A percentile compares a stretch with the other conserved stretches of the same genome.
Conservation (phyloP, 2,888 invertebrate species). For the Stegophylla sp. region DNA sequence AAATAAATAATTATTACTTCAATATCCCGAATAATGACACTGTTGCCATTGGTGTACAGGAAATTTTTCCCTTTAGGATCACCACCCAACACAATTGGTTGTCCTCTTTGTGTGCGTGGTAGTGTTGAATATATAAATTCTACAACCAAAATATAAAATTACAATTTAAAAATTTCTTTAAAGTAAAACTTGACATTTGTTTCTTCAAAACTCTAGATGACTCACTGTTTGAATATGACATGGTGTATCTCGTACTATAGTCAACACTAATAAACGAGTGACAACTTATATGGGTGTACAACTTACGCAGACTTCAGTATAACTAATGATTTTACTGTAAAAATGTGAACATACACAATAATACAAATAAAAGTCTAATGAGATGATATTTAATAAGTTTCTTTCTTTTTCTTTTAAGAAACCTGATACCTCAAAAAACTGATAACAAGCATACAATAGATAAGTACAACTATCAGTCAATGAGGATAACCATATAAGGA, state of each 20-base stretch:
- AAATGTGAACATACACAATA: neutral
- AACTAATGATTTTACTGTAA: neutral
- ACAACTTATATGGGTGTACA: too few species aligned
- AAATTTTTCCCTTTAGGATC: conserved; percentile 98
- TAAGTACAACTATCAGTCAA: neutral
- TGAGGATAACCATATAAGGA: conserved; percentile 51
- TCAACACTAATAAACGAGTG: neutral
- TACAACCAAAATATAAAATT: conserved; percentile 65
- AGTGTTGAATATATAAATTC: conserved; percentile 90
- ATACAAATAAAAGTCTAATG: neutral
- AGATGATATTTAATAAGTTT: neutral
- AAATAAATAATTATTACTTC: conserved; percentile 70
- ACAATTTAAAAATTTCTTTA: neutral
- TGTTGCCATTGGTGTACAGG: conserved; percentile 96
- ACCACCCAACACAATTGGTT: conserved; percentile 90
- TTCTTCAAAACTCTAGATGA: neutral
- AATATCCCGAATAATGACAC: conserved; percentile 95
- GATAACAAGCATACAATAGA: conserved; percentile 31
- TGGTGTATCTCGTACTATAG: neutral
- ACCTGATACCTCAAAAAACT: conserved; percentile 29
- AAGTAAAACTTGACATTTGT: neutral
- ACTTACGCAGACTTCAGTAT: neutral
- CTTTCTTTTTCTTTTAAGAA: neutral
- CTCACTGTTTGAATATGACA: conserved; percentile 54
- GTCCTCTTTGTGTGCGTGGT: conserved; percentile 92